Conservation (phyloP, 2,888 invertebrate genomes). For the Heteropelma amictum region DNA sequence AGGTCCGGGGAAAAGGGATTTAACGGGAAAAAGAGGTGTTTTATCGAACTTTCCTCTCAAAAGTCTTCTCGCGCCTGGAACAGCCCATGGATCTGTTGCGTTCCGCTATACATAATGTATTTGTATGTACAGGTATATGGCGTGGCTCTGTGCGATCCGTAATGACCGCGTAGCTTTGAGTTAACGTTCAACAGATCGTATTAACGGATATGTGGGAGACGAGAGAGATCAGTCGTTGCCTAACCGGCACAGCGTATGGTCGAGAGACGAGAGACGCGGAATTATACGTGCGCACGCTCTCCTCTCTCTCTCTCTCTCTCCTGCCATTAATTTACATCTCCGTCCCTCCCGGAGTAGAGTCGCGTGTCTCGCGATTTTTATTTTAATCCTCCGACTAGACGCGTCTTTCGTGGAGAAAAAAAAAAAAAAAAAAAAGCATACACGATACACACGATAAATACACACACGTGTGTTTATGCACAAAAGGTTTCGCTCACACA, state of each 20-base stretch:
- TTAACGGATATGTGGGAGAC: conserved; percentile 59
- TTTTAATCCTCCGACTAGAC: background rate
- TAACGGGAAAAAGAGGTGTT: no score
- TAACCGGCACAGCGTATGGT: conserved; percentile 58
- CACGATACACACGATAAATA: background rate
- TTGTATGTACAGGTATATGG: background rate
- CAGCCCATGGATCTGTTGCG: no score
- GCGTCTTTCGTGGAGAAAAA: background rate
- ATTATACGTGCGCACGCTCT: background rate
- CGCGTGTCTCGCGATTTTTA: background rate
- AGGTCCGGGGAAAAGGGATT: no score
- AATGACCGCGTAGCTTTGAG: conserved; percentile 45
- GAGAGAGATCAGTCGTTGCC: conserved; percentile 58
- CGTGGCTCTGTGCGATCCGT: conserved; percentile 21
- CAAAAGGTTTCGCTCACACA: background rate
- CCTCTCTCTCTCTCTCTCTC: background rate
- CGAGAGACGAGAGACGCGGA: conserved; percentile 29
- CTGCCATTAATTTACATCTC: no score
- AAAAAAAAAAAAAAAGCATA: background rate
- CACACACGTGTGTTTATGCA: background rate
- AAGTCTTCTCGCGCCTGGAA: no score
- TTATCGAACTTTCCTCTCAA: no score
- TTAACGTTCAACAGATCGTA: conserved; percentile 60
- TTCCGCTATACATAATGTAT: no score
- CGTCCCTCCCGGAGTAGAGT: background rate